Evolutionary conservation across 1,140 invertebrate genomes (phyloP).

Genomic region (Apis laboriosa): DNA sequence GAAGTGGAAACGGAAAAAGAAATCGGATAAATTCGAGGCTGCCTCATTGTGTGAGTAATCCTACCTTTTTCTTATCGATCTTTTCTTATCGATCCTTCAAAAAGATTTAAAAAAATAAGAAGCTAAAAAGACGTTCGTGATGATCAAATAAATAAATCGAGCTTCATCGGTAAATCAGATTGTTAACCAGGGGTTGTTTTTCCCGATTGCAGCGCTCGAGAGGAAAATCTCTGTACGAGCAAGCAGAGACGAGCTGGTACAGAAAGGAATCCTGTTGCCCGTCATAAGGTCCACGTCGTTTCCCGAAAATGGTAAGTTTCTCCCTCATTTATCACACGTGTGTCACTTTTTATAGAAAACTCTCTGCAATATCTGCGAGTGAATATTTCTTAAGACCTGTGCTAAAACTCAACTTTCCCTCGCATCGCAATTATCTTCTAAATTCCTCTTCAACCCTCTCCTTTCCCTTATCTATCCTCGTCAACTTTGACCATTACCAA

Average conservation of each 20-base stretch:
- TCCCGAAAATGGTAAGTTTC: slow-evolving; percentile 88
- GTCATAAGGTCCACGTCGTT: slow-evolving; percentile 92
- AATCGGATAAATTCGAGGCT: slow-evolving; percentile 98
- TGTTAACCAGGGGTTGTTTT: slow-evolving; percentile 10
- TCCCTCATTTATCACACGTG: too few relatives aligned
- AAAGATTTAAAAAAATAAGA: too few relatives aligned
- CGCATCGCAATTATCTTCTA: neutral
- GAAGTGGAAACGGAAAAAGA: slow-evolving; percentile 99
- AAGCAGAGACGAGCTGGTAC: slow-evolving; percentile 97
- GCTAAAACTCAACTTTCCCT: neutral
- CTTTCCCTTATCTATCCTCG: neutral
- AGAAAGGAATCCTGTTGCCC: slow-evolving; percentile 96
- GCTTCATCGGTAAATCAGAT: neutral
- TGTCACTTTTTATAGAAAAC: neutral
- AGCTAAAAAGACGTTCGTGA: neutral
- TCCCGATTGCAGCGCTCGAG: slow-evolving; percentile 90
- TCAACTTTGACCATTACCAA: neutral
- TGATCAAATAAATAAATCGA: neutral
- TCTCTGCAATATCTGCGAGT: neutral
- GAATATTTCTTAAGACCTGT: too few relatives aligned
- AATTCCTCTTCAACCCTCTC: neutral
- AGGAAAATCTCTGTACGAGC: slow-evolving; percentile 98
- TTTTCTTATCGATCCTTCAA: neutral
- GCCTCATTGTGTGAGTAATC: slow-evolving; percentile 94
- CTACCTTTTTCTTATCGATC: too few relatives aligned